Conservation (phyloP, 2,888 invertebrate genomes). For the Disparrhopalites patrizii region DNA sequence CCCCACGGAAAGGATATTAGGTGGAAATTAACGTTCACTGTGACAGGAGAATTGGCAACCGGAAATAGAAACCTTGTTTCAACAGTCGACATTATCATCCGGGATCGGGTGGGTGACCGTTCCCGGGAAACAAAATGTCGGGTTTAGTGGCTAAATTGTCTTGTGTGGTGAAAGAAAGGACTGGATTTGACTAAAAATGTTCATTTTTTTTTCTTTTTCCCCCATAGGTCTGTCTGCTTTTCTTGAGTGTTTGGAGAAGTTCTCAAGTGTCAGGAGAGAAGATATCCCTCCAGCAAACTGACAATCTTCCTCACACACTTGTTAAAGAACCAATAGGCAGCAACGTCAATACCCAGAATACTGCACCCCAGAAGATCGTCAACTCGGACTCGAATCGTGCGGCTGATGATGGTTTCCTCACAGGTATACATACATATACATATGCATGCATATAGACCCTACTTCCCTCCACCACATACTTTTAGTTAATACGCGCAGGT, state of each 20-base stretch:
- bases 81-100: too few relatives aligned
- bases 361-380: neutral
- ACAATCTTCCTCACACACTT: constrained; percentile 15
- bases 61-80: too few relatives aligned
- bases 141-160: too few relatives aligned
- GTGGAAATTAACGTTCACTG: too few relatives aligned
- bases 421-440: constrained; percentile 11
- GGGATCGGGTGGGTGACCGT: too few relatives aligned
- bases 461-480: neutral
- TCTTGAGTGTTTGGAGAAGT: constrained; percentile 23
- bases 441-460: too few relatives aligned
- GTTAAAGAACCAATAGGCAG: constrained; percentile 1
- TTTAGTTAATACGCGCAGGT: neutral
- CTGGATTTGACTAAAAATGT: too few relatives aligned
- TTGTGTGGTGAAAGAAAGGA: too few relatives aligned
- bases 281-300: constrained; percentile 5
- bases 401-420: constrained; percentile 1
- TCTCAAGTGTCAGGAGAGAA: constrained; percentile 10
- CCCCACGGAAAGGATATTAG: too few relatives aligned
- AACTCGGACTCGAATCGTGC: constrained; percentile 1
- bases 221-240: constrained; percentile 18
- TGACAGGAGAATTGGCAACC: too few relatives aligned
- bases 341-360: neutral
- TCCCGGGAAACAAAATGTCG: too few relatives aligned
- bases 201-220: too few relatives aligned